Evolutionary conservation across 37 sponge, comb jelly and placozoan genomes (phyloP).

Genomic region (Aplysina aerophoba): DNA sequence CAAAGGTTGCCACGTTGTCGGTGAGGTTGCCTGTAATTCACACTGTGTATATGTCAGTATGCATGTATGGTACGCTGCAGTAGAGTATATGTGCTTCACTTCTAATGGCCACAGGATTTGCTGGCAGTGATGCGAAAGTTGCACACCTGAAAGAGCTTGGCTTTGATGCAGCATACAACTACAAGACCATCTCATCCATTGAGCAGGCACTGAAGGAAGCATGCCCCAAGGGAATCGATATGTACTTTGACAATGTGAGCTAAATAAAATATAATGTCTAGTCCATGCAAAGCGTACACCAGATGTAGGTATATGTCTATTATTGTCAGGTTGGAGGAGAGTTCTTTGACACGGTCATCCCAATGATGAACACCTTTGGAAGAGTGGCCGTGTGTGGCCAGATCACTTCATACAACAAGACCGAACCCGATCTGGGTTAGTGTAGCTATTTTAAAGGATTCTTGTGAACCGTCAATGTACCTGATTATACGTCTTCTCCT

Average conservation of each 20-base stretch:
- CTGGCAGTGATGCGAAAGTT: constrained; percentile 87
- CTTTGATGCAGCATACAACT: constrained; percentile 92
- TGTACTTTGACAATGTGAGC: constrained; percentile 92
- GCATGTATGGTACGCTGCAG: neutral
- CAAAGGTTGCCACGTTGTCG: constrained; percentile 86
- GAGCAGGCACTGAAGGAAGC: constrained; percentile 65
- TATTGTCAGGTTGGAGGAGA: constrained; percentile 84
- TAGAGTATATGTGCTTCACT: neutral
- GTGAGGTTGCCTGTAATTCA: constrained; percentile 20
- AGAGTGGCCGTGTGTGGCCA: constrained; percentile 78
- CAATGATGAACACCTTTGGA: constrained; percentile 76
- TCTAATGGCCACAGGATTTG: constrained; percentile 52
- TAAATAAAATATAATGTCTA: neutral
- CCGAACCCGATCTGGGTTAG: constrained; percentile 30
- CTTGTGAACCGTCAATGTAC: too few species aligned
- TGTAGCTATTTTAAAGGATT: neutral
- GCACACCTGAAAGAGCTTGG: constrained; percentile 55
- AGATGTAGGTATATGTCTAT: neutral
- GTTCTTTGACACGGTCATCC: constrained; percentile 67
- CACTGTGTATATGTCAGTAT: neutral
- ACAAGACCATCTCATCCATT: constrained; percentile 80
- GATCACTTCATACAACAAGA: constrained; percentile 79
- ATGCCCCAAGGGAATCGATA: constrained; percentile 88
- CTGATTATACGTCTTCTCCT: neutral
- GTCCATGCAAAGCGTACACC: neutral